Evolutionary conservation across 2,888 invertebrate genomes (phyloP).

Genomic region (Criorhina ranunculi): DNA sequence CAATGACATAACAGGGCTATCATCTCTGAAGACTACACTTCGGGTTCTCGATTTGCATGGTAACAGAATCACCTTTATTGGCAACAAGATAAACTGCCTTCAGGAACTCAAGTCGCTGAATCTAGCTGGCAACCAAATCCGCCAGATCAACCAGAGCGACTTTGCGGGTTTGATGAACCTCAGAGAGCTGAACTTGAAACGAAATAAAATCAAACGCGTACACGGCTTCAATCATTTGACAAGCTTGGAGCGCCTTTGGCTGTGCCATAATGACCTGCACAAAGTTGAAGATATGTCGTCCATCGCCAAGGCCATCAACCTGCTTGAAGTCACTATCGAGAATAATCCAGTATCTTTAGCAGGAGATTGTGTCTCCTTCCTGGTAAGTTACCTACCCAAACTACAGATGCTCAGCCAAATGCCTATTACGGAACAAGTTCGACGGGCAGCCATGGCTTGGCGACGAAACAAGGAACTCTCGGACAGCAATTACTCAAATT

Average conservation of each 20-base stretch:
- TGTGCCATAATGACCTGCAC: conserved; percentile 86
- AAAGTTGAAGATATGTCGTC: conserved; percentile 94
- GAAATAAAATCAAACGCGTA: conserved; percentile 92
- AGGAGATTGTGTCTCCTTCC: conserved; percentile 92
- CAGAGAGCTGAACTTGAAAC: conserved; percentile 94
- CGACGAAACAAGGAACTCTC: conserved; percentile 90
- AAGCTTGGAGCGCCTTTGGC: conserved; percentile 87
- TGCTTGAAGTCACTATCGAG: conserved; percentile 94
- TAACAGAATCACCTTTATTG: conserved; percentile 89
- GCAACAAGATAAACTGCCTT: conserved; percentile 86
- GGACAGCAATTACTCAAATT: conserved; percentile 84
- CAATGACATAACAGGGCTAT: conserved; percentile 82
- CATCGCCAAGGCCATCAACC: conserved; percentile 90
- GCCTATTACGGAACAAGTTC: conserved; percentile 92
- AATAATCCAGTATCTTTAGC: conserved; percentile 92
- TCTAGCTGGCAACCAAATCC: conserved; percentile 95
- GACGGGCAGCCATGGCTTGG: conserved; percentile 92
- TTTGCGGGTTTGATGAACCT: conserved; percentile 91
- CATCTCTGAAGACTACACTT: conserved; percentile 86
- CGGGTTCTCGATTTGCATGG: conserved; percentile 97
- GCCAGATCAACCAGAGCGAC: conserved; percentile 90
- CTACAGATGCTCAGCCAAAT: conserved; percentile 90
- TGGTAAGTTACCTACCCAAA: conserved; percentile 92
- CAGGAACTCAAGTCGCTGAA: conserved; percentile 94
- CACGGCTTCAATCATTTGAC: conserved; percentile 92